Evolutionary conservation across 30 jellyfish, hydroid and myxozoan species (phyloP).

Genomic region (Thelohanellus kitauei): DNA sequence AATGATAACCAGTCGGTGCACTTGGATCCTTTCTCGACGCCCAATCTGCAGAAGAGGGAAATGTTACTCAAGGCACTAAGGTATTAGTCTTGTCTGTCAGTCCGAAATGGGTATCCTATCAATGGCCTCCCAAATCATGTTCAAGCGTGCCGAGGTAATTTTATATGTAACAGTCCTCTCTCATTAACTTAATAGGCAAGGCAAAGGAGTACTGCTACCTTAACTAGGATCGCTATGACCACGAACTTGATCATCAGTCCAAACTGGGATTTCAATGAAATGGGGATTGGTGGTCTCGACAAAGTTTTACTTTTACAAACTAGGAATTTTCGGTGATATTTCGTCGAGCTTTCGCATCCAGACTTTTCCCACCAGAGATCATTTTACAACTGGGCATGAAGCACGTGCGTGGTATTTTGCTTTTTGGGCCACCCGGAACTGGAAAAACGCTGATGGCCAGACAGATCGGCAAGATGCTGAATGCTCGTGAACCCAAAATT

Average conservation of each 20-base stretch:
- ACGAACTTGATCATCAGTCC: conserved; percentile 26
- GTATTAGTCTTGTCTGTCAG: too few relatives aligned
- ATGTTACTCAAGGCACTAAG: too few relatives aligned
- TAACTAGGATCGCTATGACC: neutral
- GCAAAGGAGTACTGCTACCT: too few relatives aligned
- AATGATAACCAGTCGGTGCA: too few relatives aligned
- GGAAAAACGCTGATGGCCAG: conserved; percentile 93
- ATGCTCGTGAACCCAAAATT: conserved; percentile 77
- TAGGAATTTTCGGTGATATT: conserved; percentile 62
- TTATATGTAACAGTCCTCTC: too few relatives aligned
- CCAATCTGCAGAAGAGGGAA: too few relatives aligned
- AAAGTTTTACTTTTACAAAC: neutral
- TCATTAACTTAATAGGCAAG: too few relatives aligned
- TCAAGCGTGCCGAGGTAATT: too few relatives aligned
- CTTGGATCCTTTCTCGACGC: too few relatives aligned
- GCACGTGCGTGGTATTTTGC: conserved; percentile 76
- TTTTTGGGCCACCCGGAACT: conserved; percentile 86
- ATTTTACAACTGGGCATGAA: conserved; percentile 59
- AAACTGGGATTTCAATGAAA: conserved; percentile 68
- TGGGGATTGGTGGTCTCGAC: conserved; percentile 98
- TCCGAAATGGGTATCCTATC: too few relatives aligned
- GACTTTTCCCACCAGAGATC: conserved; percentile 94
- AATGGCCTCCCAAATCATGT: too few relatives aligned
- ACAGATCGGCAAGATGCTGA: conserved; percentile 60
- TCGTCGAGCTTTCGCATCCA: conserved; percentile 81